Evolutionary conservation across 1,140 invertebrate species (phyloP).

Genomic region (Nephotettix cincticeps): DNA sequence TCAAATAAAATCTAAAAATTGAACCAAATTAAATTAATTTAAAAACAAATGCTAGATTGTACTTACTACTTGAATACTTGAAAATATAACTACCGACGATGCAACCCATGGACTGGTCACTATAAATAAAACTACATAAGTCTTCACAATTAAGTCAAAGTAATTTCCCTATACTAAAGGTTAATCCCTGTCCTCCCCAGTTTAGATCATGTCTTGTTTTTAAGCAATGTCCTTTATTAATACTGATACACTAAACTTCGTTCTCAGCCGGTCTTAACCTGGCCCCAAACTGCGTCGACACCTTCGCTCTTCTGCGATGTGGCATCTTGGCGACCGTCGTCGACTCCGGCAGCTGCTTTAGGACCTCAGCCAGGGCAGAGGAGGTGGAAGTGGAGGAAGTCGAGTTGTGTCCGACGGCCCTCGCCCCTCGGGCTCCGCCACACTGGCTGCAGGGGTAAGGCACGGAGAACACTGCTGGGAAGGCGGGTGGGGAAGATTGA

Average conservation of each 20-base stretch:
- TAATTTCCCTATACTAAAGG: too few species aligned
- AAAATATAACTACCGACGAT: too few species aligned
- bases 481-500: conserved; percentile 52
- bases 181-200: too few species aligned
- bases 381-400: not conserved
- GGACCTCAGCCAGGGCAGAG: not conserved
- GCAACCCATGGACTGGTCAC: conserved; percentile 7
- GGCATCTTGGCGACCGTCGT: not conserved
- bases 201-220: too few species aligned
- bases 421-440: not conserved
- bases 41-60: too few species aligned
- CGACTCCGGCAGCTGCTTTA: not conserved
- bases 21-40: too few species aligned
- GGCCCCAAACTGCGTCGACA: not conserved
- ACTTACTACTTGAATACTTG: too few species aligned
- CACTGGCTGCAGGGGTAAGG: conserved; percentile 43
- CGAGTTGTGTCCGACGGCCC: not conserved
- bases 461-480: conserved; percentile 55
- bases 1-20: too few species aligned
- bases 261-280: not conserved
- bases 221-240: too few species aligned
- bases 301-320: not conserved
- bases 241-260: too few species aligned
- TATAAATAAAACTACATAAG: not conserved
- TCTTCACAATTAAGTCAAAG: too few species aligned